These are phyloP conservation scores for Montipora efflorescens DNA, from an alignment of 64 coral and sea anemone species.

Conservation along the genomic window DNA sequence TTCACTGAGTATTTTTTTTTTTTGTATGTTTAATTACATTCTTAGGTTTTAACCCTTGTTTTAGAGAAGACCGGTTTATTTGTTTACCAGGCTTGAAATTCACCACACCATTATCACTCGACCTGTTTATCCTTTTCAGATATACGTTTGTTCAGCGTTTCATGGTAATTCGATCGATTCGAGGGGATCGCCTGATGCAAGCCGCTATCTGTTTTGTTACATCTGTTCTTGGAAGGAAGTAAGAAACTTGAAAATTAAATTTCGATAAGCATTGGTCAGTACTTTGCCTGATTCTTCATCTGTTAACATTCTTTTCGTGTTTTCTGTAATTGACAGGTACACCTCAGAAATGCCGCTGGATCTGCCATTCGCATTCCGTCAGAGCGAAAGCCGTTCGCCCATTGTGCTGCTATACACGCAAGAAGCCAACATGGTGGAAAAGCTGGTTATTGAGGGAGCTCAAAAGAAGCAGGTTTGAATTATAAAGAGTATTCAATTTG, in stretches of 20 bases:
- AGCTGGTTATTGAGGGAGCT: slow-evolving; percentile 77
- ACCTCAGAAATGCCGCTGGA: slow-evolving; percentile 87
- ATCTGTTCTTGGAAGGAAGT: slow-evolving; percentile 94
- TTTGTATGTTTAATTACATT: no score
- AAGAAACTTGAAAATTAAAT: background rate
- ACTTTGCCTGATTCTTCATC: background rate
- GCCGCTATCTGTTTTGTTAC: slow-evolving; percentile 93
- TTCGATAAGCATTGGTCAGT: background rate
- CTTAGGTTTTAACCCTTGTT: no score
- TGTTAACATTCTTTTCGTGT: background rate
- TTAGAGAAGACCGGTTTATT: no score
- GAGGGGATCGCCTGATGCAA: slow-evolving; percentile 90
- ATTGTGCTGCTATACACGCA: slow-evolving; percentile 87
- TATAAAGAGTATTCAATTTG: background rate
- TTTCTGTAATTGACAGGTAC: slow-evolving; percentile 66
- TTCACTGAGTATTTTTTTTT: no score
- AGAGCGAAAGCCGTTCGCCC: slow-evolving; percentile 92
- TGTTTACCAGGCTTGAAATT: no score
- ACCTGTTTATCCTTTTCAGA: slow-evolving; percentile 20
- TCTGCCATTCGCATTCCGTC: slow-evolving; percentile 86
- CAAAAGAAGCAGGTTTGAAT: slow-evolving; percentile 87
- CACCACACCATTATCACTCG: no score
- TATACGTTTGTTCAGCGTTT: slow-evolving; percentile 91
- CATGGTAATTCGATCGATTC: slow-evolving; percentile 93
- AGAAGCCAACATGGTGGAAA: slow-evolving; percentile 95